Percentiles rank a stretch among this genome's conserved stretches.
phyloP scores from a whole-genome alignment of 2,113 vertebrate genomes.

The Leptobrachium ailaonicum region DNA sequence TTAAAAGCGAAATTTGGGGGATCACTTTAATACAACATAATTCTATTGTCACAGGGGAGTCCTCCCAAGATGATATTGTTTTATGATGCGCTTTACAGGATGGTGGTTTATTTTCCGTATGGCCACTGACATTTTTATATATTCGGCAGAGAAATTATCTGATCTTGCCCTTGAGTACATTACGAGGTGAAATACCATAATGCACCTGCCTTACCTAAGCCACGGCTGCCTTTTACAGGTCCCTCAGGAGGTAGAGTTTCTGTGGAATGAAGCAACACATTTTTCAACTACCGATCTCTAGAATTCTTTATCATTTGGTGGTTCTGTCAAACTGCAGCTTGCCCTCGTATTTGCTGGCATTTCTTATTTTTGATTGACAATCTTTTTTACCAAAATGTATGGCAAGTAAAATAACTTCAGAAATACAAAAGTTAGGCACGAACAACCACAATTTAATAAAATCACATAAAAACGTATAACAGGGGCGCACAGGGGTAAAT shows the following conservation, averaged over 20 bases:
- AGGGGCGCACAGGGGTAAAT: too few relatives aligned
- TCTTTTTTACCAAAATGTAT: too few relatives aligned
- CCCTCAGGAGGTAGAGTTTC: constrained; percentile 8
- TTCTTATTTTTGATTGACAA: too few relatives aligned
- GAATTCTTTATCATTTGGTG: constrained; percentile 17
- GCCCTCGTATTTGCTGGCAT: too few relatives aligned
- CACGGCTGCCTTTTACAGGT: constrained; percentile 4
- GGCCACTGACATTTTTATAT: constrained; percentile 9
- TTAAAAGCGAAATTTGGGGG: neutral
- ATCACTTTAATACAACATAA: constrained; percentile 10
- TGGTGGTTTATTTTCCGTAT: neutral
- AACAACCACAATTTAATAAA: too few relatives aligned
- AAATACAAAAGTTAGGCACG: too few relatives aligned
- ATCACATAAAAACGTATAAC: too few relatives aligned
- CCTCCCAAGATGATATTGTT: neutral
- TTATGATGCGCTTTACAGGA: neutral
- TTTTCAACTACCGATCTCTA: constrained; percentile 32
- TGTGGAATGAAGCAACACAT: constrained; percentile 5
- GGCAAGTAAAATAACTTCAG: too few relatives aligned
- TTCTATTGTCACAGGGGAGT: neutral
- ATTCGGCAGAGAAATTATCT: constrained; percentile 19
- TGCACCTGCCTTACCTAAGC: constrained; percentile 22
- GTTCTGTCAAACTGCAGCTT: constrained; percentile 9
- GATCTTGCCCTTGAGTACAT: constrained; percentile 7
- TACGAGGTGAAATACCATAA: neutral